Conservation (phyloP, 1,140 invertebrate genomes). For the Akabosia matsudoensis region DNA sequence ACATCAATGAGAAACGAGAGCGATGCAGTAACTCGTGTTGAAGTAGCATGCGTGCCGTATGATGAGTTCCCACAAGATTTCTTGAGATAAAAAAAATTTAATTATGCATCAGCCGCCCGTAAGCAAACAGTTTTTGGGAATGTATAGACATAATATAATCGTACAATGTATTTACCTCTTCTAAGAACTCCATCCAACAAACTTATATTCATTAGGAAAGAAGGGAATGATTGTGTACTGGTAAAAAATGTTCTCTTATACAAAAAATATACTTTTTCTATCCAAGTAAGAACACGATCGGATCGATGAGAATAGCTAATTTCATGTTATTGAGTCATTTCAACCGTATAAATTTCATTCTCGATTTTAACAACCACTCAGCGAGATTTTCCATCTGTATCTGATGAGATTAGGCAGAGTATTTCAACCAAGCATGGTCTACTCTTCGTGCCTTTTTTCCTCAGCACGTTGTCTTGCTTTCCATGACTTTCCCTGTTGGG, state of each 20-base stretch:
- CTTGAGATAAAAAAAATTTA: too few species aligned
- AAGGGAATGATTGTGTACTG: too few species aligned
- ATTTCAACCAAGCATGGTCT: background rate
- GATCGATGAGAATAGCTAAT: background rate
- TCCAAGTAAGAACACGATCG: background rate
- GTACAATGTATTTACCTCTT: too few species aligned
- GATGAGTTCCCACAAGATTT: too few species aligned
- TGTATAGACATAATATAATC: too few species aligned
- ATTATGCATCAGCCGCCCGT: too few species aligned
- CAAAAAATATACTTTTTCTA: background rate
- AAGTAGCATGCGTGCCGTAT: too few species aligned
- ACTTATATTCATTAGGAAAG: too few species aligned
- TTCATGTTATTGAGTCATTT: background rate
- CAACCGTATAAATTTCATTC: background rate
- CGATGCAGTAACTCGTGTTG: too few species aligned
- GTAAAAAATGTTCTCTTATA: background rate
- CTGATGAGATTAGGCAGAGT: background rate
- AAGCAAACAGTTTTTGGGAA: too few species aligned
- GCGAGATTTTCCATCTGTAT: background rate
- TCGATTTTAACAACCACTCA: background rate
- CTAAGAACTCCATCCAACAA: too few species aligned
- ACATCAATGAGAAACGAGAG: too few species aligned
- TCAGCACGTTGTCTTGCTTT: background rate
- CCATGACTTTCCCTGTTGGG: background rate
- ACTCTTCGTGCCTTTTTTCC: background rate